Evolutionary conservation across 2,888 invertebrate genomes (phyloP), one percentile per base, ranked within the genome.

Genomic region (Lumbricus terrestris): DNA sequence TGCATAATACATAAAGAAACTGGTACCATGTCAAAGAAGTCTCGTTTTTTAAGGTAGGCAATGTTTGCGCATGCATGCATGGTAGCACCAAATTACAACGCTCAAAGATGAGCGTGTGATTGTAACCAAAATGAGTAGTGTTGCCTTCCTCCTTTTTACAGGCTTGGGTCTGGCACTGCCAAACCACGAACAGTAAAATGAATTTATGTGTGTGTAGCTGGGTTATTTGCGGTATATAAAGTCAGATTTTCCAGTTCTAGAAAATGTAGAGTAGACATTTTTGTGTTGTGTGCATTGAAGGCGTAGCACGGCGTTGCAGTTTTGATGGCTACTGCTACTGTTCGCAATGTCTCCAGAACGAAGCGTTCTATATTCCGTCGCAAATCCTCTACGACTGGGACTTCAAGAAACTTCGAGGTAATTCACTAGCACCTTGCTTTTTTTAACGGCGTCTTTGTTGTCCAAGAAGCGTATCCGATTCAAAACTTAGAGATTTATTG

Each of bases 341-440:
- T 95, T 96, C 96, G 88, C 96, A 96, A 91, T 99, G 99, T 94
- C 98, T 98, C 96, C 96, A 97, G 91, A 95, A 96, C 88, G 97
- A 97, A 92, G 96, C 96, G 90, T 96, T 96, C 92, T 96, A 97
- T 90, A 97, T 98, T 93, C 98, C 99, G 8, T 97, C 98, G 0
- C 96, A 97, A 93, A 97, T 99, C 82, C 96, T 98, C 90, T 97
- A 97, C 94, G 98, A 98, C 94, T 99, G 98, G 98, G 98, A 99
- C 95, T 97, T 98, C 92, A 93, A 93, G 83, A 94, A 94, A 92
- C 93, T 93, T 88, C 93, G 93, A 93, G 94, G 95, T 94, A 35
- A 6, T 6, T 33, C 29, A 54, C 11, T 5, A 38, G n/a, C 5
- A 16, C 33, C 15, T 23, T 82, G 35, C 69, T 11, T 29, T n/a